Conservation (phyloP, 30 jellyfish, hydroid and myxozoan species). For the Hydra vulgaris region DNA sequence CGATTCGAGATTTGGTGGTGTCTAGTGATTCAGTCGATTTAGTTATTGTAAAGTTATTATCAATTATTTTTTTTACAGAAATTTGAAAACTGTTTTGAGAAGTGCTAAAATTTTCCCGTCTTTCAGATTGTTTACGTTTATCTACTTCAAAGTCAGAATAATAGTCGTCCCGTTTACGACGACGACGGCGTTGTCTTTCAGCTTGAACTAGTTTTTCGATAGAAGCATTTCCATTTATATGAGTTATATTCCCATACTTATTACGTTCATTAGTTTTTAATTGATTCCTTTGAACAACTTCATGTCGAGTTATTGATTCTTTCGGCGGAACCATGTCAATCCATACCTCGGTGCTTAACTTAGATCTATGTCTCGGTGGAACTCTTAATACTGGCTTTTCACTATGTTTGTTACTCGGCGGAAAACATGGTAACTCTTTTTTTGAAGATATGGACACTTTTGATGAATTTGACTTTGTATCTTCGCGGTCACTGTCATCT, state of each 20-base stretch:
- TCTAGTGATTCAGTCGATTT: conserved; percentile 74
- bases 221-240: conserved; percentile 27
- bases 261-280: background rate
- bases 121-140: conserved; percentile 75
- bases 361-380: conserved; percentile 69
- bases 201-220: conserved; percentile 29
- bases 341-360: conserved; percentile 77
- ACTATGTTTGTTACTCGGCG: conserved; percentile 60
- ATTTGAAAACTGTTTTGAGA: conserved; percentile 42
- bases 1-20: conserved; percentile 78
- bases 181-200: conserved; percentile 31
- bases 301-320: conserved; percentile 53
- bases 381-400: conserved; percentile 78
- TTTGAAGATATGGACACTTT: conserved; percentile 22
- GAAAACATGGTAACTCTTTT: conserved; percentile 73
- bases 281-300: conserved; percentile 24
- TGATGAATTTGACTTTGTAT: conserved; percentile 70
- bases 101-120: conserved; percentile 48
- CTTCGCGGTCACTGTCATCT: conserved; percentile 89
- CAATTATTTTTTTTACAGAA: conserved; percentile 13
- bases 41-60: conserved; percentile 34
- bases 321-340: conserved; percentile 94
- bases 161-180: conserved; percentile 72
- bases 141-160: conserved; percentile 92
- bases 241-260: conserved; percentile 22